Base-by-base conservation (phyloP, 2,888 invertebrate species). In the Morpho helenor region DNA sequence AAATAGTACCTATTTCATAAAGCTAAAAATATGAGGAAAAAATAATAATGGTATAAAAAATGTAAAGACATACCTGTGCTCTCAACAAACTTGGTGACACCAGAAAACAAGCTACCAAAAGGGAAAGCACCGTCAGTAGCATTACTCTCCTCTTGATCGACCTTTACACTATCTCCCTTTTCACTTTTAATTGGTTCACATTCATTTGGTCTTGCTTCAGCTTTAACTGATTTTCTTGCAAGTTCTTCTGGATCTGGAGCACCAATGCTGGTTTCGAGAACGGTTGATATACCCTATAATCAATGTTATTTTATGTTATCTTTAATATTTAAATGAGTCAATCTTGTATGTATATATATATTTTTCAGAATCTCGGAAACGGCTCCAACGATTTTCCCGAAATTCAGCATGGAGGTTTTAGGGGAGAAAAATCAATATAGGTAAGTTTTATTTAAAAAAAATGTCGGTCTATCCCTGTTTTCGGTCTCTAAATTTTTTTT, bases 201-300 rank as follows among this genome's bases (percentile, higher is more conserved):
- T 5, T 16, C 22, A 22, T 57, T 60, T 9, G 58, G 16, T 22
- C 59, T 66, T 40, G 42, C n/a, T 52, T 73, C 70, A 53, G 16
- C 76, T 64, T 76, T 78, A 1, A 66, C 60, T 41, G 72, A 73
- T 45, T 89, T 81, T 63, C 91, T 89, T 0, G 95, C 96, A 57
- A 97, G 72, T 73, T 96, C 95, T 74, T 94, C 95, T 0, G 97
- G 96, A 71, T 96, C 93, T 0, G 97, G 96, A 0, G 95, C 95
- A 3, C 97, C 97, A 43, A 98, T 94, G 9, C 95, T 93, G 46
- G 93, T 93, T 88, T 97, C 97, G 60, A 97, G 77, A 8, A 96
- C 94, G 52, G 93, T 94, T 60, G 92, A 93, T 59, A 97, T 86
- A 3, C 97, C 96, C 84, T 97, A 95, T 8, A 45, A 50, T 49